phyloP scores from a whole-genome alignment of 2,797 vertebrate genomes.

The Platalea minor region DNA sequence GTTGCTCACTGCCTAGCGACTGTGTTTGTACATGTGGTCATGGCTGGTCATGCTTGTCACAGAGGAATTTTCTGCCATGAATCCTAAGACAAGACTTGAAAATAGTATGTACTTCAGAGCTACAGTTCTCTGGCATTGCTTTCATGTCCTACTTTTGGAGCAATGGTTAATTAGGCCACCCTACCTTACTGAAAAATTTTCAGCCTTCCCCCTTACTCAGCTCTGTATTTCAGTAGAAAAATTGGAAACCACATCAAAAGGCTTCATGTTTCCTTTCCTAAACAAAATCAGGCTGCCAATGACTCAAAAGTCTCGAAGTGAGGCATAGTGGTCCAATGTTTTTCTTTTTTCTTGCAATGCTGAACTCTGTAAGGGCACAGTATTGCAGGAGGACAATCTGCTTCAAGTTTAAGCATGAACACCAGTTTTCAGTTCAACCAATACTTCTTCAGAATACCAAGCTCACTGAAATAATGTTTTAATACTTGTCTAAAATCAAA shows the following conservation, averaged over 20 bases:
- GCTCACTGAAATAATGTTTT: conserved; percentile 29
- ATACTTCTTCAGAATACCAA: not conserved
- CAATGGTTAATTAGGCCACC: not conserved
- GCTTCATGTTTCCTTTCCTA: conserved; percentile 1
- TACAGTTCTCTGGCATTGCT: not conserved
- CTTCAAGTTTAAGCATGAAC: conserved; percentile 1
- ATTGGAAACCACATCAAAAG: not conserved
- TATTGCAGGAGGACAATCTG: not conserved
- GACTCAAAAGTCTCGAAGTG: not conserved
- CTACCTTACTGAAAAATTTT: not conserved
- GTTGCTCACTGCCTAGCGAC: not conserved
- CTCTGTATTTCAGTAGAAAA: not conserved
- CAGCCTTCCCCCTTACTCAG: not conserved
- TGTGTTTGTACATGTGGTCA: not conserved
- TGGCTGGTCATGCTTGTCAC: not conserved
- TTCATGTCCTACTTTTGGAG: not conserved
- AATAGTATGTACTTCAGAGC: not conserved
- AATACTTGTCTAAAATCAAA: not conserved
- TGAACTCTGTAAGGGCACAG: not conserved
- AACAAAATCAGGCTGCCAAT: conserved; percentile 7
- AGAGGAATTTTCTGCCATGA: not conserved
- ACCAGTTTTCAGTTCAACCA: not conserved
- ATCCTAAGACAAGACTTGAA: not conserved
- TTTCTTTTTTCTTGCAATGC: not conserved
- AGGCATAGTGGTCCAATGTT: not conserved